A percentile compares a stretch with the other conserved stretches of the same genome.
phyloP scores from a whole-genome alignment of 2,113 vertebrate species.

The Pachycephala philippinensis region DNA sequence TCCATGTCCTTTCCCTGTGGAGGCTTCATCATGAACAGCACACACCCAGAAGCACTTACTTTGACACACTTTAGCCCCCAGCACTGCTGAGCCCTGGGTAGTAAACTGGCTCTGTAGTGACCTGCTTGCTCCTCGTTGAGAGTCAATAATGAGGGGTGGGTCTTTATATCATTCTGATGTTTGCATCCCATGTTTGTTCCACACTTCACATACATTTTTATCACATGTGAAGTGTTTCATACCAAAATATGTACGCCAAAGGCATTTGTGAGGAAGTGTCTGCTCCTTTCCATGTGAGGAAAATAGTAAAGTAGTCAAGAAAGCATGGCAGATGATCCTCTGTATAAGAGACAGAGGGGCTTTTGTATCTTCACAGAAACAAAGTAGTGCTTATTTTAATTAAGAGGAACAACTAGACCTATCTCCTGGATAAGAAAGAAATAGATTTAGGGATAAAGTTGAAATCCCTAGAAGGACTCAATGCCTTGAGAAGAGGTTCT shows the following conservation, averaged over 20 bases:
- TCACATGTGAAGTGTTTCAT: not conserved
- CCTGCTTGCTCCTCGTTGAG: fast-evolving
- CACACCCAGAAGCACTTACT: not conserved
- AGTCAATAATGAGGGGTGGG: not conserved
- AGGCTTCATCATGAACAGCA: not conserved
- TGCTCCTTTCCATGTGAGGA: not conserved
- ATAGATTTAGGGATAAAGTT: not conserved
- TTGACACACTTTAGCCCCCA: fast-evolving
- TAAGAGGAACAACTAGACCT: not conserved
- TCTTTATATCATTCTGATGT: not conserved
- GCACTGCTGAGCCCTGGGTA: not conserved
- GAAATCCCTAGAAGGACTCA: not conserved
- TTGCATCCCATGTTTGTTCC: not conserved
- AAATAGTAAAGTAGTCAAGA: not conserved
- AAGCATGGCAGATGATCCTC: not conserved
- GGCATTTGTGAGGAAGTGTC: not conserved
- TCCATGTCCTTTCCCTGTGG: not conserved
- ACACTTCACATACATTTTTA: not conserved
- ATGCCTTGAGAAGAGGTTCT: not conserved
- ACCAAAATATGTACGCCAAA: not conserved
- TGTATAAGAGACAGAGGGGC: not conserved
- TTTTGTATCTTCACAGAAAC: not conserved
- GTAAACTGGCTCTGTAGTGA: not conserved
- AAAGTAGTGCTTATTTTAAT: not conserved
- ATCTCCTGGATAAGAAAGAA: not conserved